A percentile compares a stretch with the other conserved stretches of the same genome.
Evolutionary conservation across 1,140 invertebrate species (phyloP).

Genomic region (Dinoponera quadriceps): DNA sequence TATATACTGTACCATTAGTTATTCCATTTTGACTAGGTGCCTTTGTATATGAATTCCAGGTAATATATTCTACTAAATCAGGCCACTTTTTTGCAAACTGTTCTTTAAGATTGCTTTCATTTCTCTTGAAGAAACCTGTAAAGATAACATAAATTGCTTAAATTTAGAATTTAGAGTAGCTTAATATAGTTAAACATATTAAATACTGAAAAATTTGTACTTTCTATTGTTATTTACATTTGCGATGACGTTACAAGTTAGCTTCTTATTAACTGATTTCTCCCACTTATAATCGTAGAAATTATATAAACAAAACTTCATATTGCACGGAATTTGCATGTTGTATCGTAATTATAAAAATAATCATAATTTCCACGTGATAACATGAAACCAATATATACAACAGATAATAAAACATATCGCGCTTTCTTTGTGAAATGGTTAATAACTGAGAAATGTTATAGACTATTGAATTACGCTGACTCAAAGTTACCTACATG

Average conservation of each 20-base stretch:
- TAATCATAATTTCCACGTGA: too few relatives aligned
- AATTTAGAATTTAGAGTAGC: not conserved
- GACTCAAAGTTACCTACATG: not conserved
- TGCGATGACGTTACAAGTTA: not conserved
- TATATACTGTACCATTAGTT: conserved; percentile 79
- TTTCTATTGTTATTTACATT: conserved; percentile 10
- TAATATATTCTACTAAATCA: conserved; percentile 86
- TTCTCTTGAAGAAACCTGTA: conserved; percentile 86
- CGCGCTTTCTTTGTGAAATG: too few relatives aligned
- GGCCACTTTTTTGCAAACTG: conserved; percentile 86
- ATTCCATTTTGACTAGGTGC: conserved; percentile 87
- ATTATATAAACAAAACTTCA: not conserved
- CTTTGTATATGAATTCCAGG: conserved; percentile 85
- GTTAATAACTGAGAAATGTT: too few relatives aligned
- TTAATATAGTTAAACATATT: not conserved
- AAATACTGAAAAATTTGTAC: not conserved
- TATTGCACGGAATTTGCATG: not conserved
- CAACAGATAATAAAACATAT: too few relatives aligned
- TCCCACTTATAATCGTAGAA: not conserved
- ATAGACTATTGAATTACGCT: not conserved
- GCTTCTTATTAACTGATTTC: not conserved
- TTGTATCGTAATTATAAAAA: not conserved
- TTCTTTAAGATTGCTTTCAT: conserved; percentile 86
- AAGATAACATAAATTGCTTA: conserved; percentile 68
- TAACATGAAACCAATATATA: not conserved